Base-by-base conservation (phyloP, 2,888 invertebrate species). In the Resseliella maxima region DNA sequence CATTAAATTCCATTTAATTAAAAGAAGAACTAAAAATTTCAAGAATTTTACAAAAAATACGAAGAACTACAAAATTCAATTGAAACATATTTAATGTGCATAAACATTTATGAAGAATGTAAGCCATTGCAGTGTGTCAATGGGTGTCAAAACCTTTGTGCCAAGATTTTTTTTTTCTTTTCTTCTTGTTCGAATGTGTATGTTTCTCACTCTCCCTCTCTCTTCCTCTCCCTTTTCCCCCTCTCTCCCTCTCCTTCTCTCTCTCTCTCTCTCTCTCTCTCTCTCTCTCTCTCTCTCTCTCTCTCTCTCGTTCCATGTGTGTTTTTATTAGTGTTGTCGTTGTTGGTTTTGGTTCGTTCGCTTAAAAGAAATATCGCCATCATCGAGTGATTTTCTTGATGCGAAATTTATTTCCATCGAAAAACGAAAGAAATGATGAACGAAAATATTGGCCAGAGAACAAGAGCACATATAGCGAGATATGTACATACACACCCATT, bases 361-460 rank as follows among this genome's bases (percentile, higher is more conserved):
- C n/a, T n/a, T 24, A 3, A 59, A 50, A 59, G 24, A 59, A n/a
- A 59, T 59, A 50, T 50, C 18, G 59, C 59, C 24, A 59, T 59
- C 24, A 59, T 24, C 59, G 24, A 24, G 6, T 59, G 46, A 50
- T 50, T 50, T 50, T 50, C 46, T 50, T 50, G 59, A 50, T 50
- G 50, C 50, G 50, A 50, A 59, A 59, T 59, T 59, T 59, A 59
- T 59, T 59, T 59, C 59, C 59, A 59, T 59, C 24, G 31, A 72
- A 72, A 72, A 59, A n/a, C 35, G 8, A 72, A 5, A 35, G 72
- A 72, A 3, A 72, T 72, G 31, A 15, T 1, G 18, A 72, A 59
- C 50, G 15, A 59, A 12, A 24, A n/a, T n/a, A n/a, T n/a, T n/a
- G n/a, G n/a, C n/a, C n/a, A 24, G 15, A 59, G 24, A 50, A 21